Base-by-base conservation (phyloP, 2,888 invertebrate genomes). In the Coelopa pilipes region DNA sequence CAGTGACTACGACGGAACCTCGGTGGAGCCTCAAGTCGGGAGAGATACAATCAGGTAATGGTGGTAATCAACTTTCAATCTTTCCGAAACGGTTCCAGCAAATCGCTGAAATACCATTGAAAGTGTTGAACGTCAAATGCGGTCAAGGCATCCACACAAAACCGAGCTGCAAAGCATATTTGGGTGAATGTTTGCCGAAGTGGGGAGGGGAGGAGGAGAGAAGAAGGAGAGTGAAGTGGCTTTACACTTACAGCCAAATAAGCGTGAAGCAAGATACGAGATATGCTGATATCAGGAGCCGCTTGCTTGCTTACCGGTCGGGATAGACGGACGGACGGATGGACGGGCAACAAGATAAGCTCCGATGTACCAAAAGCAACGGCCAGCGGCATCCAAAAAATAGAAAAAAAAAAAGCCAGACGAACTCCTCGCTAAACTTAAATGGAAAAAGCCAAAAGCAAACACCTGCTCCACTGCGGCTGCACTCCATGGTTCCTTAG, bases 391-490 rank as follows among this genome's bases (percentile, higher is more conserved):
- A 21, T 59, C 10, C 57, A 9, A 55, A 55, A 59, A 59, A 59
- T 4, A 3, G 19, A 9, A 55, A 55, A 59, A 59, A 59, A 5
- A 3, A 0, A 21, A 59, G 24, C 5, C 4, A 21, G 24, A 57
- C 17, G 1, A 59, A 59, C 57, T 59, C 34, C 34, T 34, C 24
- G 57, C 57, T n/a, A 34, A 34, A 34, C 34, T 34, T 34, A 34
- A 59, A 59, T 59, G 24, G 24, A 59, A 59, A 21, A 19, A 21
- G 57, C 57, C 57, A 59, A 59, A 55, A 59, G 57, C 57, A 34
- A 59, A 59, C 57, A 59, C 57, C 57, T 59, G 57, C 21, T 59
- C 21, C 57, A 59, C 57, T 59, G 21, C 9, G n/a, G 57, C 57
- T 10, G 19, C 57, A 59, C 57, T 10, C 57, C 57, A 59, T 34